Percentiles rank a stretch among this genome's conserved stretches.
Evolutionary conservation across 1,140 invertebrate species (phyloP).

Genomic region (Tetramorium simillimum): DNA sequence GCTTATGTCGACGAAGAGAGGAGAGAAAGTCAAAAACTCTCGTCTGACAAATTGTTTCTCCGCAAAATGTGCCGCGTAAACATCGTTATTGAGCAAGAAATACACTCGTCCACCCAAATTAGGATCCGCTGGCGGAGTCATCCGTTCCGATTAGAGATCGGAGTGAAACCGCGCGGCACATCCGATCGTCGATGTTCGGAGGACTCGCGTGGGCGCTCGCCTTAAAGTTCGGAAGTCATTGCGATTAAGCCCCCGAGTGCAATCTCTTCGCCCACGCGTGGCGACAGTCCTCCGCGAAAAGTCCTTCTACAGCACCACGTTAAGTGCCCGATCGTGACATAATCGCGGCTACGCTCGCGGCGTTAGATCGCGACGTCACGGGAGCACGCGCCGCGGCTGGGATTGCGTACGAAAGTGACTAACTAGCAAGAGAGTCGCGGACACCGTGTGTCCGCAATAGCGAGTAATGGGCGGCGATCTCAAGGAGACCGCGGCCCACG

Average conservation of each 20-base stretch:
- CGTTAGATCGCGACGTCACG: constrained; percentile 47
- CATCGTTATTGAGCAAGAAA: background rate
- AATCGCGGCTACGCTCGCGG: background rate
- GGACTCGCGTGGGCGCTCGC: constrained; percentile 22
- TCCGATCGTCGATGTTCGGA: background rate
- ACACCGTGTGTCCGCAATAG: constrained; percentile 16
- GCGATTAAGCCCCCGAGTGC: background rate
- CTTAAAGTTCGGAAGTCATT: constrained; percentile 34
- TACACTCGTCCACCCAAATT: background rate
- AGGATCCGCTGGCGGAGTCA: background rate
- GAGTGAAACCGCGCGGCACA: background rate
- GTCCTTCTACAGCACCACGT: background rate
- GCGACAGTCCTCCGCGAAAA: background rate
- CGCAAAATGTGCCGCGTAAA: background rate
- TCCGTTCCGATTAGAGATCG: background rate
- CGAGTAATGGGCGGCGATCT: constrained; percentile 47
- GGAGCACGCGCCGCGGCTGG: background rate
- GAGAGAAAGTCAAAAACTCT: constrained; percentile 31
- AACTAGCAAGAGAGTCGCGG: constrained; percentile 4
- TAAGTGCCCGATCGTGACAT: background rate
- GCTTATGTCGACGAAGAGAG: background rate
- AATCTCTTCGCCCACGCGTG: constrained; percentile 34
- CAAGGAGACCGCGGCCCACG: constrained; percentile 65
- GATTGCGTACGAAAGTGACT: constrained; percentile 54
- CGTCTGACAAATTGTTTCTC: background rate